Conservation (phyloP, 2,797 vertebrate genomes). For the Sebastes wilsoni region DNA sequence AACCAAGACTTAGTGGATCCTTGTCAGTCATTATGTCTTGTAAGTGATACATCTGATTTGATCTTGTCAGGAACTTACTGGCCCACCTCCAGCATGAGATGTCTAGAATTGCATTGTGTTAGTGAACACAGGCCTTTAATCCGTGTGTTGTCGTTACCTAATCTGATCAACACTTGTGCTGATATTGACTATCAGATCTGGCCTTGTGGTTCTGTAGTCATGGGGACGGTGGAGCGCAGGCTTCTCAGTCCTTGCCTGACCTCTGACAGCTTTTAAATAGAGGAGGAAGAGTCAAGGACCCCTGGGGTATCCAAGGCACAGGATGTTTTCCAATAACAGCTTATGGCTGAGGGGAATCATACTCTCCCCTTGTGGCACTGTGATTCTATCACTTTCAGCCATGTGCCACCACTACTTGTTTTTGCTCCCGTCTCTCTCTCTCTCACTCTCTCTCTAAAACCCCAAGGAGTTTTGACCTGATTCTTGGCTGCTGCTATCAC, state of each 20-base stretch:
- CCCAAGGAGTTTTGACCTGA: constrained; percentile 71
- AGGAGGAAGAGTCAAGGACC: constrained; percentile 50
- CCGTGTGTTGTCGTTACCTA: constrained; percentile 27
- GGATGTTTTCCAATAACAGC: constrained; percentile 78
- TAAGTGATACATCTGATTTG: not conserved
- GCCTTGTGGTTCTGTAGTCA: constrained; percentile 9
- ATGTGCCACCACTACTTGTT: constrained; percentile 52
- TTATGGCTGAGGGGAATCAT: constrained; percentile 66
- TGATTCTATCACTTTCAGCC: constrained; percentile 73
- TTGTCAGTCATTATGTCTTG: not conserved
- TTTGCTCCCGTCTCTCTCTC: constrained; percentile 16
- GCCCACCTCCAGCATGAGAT: not conserved
- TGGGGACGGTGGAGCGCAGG: constrained; percentile 11
- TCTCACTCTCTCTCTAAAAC: constrained; percentile 40
- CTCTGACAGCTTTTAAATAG: constrained; percentile 67
- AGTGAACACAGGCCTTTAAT: constrained; percentile 14
- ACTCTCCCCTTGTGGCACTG: constrained; percentile 60
- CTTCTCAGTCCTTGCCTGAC: constrained; percentile 45
- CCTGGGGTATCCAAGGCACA: constrained; percentile 53
- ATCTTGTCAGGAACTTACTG: constrained; percentile 1
- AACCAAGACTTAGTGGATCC: not conserved
- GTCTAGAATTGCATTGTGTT: constrained; percentile 12
- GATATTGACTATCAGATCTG: constrained; percentile 29
- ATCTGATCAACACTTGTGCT: constrained; percentile 42
- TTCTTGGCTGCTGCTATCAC: constrained; percentile 60